A percentile compares a stretch with the other conserved stretches of the same genome.
Conservation (phyloP, 2,797 vertebrate genomes). For the Smutsia gigantea region DNA sequence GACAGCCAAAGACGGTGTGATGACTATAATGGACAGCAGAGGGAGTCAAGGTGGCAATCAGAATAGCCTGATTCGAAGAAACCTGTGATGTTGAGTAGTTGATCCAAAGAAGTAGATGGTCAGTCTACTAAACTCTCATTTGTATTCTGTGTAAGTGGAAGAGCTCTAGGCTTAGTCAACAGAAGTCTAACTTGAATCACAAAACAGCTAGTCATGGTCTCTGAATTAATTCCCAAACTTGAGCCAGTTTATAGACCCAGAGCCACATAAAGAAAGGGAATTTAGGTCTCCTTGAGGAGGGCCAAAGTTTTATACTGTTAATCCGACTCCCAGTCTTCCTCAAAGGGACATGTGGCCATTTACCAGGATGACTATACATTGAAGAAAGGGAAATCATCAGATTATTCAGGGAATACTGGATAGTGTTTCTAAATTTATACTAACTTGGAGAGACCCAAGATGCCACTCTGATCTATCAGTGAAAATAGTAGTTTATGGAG, state of each 20-base stretch:
- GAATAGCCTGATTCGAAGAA: neutral
- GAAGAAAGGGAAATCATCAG: neutral
- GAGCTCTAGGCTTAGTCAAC: neutral
- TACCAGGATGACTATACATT: neutral
- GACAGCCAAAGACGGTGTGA: neutral
- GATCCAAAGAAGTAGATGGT: neutral
- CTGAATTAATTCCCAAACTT: neutral
- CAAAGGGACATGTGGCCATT: neutral
- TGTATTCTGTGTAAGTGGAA: neutral
- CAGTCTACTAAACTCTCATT: neutral
- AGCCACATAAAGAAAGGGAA: neutral
- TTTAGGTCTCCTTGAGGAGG: neutral
- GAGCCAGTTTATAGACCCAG: neutral
- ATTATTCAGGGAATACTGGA: neutral
- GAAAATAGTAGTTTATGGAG: neutral
- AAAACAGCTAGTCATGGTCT: neutral
- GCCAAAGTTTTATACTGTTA: neutral
- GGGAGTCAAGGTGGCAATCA: neutral
- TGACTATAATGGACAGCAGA: neutral
- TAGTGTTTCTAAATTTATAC: neutral
- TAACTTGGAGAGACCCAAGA: neutral
- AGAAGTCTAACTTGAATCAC: neutral
- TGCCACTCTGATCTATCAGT: neutral
- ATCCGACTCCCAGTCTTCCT: neutral
- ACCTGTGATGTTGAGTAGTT: neutral